phyloP scores from a whole-genome alignment of 1,140 invertebrate genomes.

The Drosophila rhopaloa region DNA sequence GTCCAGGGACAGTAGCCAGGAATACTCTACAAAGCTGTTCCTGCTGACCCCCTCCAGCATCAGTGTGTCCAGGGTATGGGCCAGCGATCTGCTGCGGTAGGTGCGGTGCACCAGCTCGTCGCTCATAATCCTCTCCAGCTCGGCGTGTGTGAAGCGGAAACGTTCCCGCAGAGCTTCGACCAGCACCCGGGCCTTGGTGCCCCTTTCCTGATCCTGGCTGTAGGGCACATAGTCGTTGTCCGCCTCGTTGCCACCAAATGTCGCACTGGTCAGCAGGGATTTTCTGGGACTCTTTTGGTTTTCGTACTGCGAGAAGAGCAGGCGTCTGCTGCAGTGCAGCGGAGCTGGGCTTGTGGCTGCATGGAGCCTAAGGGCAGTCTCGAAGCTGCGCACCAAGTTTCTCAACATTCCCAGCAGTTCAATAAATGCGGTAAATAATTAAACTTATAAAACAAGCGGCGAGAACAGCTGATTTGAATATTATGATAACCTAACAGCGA shows the following conservation, averaged over 20 bases:
- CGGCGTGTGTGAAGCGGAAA: conserved; percentile 52
- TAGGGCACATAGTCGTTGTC: conserved; percentile 72
- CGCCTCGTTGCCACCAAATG: conserved; percentile 27
- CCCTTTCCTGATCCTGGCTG: conserved; percentile 44
- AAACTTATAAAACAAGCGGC: conserved; percentile 47
- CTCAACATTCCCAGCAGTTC: conserved; percentile 45
- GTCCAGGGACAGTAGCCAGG: conserved; percentile 71
- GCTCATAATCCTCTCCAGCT: conserved; percentile 51
- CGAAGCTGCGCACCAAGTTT: conserved; percentile 50
- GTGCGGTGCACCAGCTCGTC: conserved; percentile 61
- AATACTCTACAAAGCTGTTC: conserved; percentile 70
- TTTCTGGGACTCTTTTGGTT: conserved; percentile 13
- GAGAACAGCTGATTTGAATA: conserved; percentile 5
- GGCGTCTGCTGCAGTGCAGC: conserved; percentile 1
- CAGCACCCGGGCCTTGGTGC: conserved; percentile 21
- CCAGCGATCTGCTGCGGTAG: conserved; percentile 47
- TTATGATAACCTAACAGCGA: neutral
- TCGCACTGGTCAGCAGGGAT: conserved; percentile 14
- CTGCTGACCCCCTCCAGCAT: conserved; percentile 59
- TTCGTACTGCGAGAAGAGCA: conserved; percentile 59
- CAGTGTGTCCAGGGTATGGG: conserved; percentile 50
- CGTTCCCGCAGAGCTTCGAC: conserved; percentile 47
- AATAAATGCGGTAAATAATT: neutral
- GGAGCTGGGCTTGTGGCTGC: neutral
- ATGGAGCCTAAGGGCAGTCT: conserved; percentile 29